These are phyloP conservation scores for Caerostris extrusa DNA, from an alignment of 1,140 invertebrate genomes.

Conservation along the genomic window DNA sequence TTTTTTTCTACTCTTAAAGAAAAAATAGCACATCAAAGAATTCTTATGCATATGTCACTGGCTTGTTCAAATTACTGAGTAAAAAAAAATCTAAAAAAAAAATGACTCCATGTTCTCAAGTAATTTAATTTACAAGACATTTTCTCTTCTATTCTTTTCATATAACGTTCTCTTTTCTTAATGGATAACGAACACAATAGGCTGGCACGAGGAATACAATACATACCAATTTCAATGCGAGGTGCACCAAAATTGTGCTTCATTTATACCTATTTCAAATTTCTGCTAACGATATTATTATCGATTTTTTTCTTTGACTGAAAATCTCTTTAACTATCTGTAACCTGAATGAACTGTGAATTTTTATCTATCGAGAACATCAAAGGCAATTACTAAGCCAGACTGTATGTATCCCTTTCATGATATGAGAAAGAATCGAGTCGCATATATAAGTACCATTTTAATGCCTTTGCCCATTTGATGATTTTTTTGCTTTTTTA, in stretches of 20 bases:
- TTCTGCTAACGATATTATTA: neutral
- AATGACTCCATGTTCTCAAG: neutral
- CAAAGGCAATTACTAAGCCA: neutral
- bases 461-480: slow-evolving; percentile 8
- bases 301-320: neutral
- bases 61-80: neutral
- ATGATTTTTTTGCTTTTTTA: neutral
- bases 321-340: neutral
- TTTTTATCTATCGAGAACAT: slow-evolving; percentile 23
- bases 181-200: neutral
- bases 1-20: neutral
- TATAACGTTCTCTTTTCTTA: neutral
- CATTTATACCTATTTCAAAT: neutral
- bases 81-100: neutral
- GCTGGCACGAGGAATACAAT: too few relatives aligned
- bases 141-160: neutral
- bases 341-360: neutral
- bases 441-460: slow-evolving; percentile 28
- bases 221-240: too few relatives aligned
- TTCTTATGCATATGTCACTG: neutral
- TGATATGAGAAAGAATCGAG: neutral
- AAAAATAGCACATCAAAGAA: neutral
- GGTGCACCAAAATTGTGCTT: slow-evolving; percentile 26
- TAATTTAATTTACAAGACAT: slow-evolving; percentile 1
- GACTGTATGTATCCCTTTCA: neutral